phyloP scores from a whole-genome alignment of 2,113 vertebrate genomes.

The Illadopsis cleaveri region DNA sequence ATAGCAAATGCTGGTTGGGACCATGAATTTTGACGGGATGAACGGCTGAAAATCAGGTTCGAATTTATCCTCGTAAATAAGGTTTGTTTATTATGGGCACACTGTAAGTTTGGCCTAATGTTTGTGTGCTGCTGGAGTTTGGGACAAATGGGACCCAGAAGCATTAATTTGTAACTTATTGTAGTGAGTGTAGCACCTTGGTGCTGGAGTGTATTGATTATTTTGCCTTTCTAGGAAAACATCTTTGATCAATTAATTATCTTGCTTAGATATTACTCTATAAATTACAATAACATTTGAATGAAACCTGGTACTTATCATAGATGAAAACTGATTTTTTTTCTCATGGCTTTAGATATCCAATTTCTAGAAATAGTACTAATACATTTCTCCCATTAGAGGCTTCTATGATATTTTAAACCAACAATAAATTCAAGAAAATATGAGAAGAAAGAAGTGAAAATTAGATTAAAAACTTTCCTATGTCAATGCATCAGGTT shows the following conservation, averaged over 20 bases:
- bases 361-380: neutral
- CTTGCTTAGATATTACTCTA: neutral
- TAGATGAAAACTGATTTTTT: neutral
- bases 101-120: neutral
- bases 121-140: neutral
- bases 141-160: neutral
- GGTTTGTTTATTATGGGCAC: neutral
- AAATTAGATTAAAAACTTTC: neutral
- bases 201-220: neutral
- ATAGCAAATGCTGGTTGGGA: neutral
- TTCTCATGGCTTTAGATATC: neutral
- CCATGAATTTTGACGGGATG: neutral
- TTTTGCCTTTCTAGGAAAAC: slow-evolving; percentile 2
- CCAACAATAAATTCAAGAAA: neutral
- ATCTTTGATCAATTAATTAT: slow-evolving; percentile 20
- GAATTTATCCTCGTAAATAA: neutral
- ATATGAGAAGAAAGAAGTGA: neutral
- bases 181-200: neutral
- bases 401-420: neutral
- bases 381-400: neutral
- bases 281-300: slow-evolving; percentile 11
- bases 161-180: neutral
- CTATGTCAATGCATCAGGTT: neutral
- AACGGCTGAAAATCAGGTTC: neutral
- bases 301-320: neutral